phyloP scores from a whole-genome alignment of 2,888 invertebrate genomes.

The Miltochrista miniata region DNA sequence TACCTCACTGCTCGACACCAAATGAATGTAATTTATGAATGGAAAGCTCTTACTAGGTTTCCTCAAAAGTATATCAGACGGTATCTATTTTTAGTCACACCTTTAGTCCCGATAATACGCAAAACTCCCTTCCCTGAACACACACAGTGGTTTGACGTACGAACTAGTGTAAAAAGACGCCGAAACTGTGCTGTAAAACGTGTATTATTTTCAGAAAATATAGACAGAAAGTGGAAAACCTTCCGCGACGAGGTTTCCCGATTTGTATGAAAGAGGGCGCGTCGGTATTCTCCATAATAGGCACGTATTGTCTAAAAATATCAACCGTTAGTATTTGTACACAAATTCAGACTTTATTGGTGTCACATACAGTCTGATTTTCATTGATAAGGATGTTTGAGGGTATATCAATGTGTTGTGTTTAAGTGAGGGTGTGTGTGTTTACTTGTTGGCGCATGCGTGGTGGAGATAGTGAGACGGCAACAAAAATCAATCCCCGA shows the following conservation, averaged over 20 bases:
- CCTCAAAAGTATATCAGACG: constrained; percentile 56
- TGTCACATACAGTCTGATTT: constrained; percentile 30
- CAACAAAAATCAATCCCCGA: constrained; percentile 79
- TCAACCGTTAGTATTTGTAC: constrained; percentile 31
- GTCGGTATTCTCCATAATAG: constrained; percentile 64
- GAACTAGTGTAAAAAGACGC: constrained; percentile 39
- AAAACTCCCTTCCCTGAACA: constrained; percentile 38
- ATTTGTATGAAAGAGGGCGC: constrained; percentile 81
- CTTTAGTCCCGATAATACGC: constrained; percentile 32
- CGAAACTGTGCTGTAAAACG: constrained; percentile 55
- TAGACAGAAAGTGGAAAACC: constrained; percentile 68
- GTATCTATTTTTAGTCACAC: constrained; percentile 67
- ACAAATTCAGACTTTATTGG: constrained; percentile 28
- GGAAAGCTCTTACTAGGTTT: constrained; percentile 61
- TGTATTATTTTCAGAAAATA: constrained; percentile 63
- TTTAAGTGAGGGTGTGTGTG: constrained; percentile 54
- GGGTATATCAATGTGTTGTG: constrained; percentile 50
- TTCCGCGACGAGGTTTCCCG: constrained; percentile 69
- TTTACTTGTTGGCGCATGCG: constrained; percentile 70
- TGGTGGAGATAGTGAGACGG: constrained; percentile 45
- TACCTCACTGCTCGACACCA: constrained; percentile 65
- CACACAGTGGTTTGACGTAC: constrained; percentile 39
- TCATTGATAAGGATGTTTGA: constrained; percentile 11
- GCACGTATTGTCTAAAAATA: constrained; percentile 80
- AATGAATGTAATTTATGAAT: constrained; percentile 78